A percentile compares a stretch with the other conserved stretches of the same genome.
These are phyloP conservation scores for Microtus obscurus DNA, from an alignment of 2,797 vertebrate genomes.

Conservation along the genomic window DNA sequence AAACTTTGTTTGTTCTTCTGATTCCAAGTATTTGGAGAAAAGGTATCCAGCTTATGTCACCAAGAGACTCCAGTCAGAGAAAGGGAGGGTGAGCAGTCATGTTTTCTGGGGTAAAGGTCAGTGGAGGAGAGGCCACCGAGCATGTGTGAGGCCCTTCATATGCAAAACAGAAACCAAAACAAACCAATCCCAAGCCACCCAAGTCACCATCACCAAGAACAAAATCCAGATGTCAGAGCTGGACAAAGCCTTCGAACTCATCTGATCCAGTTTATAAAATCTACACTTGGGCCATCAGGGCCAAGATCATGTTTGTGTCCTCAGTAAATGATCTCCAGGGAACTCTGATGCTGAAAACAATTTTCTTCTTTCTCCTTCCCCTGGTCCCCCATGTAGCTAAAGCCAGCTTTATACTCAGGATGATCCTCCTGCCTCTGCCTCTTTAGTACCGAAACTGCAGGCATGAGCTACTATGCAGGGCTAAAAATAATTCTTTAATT, in stretches of 20 bases:
- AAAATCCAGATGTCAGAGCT: neutral
- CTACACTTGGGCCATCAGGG: neutral
- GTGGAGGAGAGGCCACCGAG: neutral
- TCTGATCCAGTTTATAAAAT: neutral
- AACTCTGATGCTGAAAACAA: neutral
- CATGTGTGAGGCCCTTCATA: neutral
- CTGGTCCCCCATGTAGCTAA: neutral
- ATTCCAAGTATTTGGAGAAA: neutral
- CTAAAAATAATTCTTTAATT: slow-evolving; percentile 61
- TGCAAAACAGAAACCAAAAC: neutral
- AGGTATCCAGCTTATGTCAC: neutral
- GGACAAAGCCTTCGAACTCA: neutral
- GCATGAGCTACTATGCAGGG: neutral
- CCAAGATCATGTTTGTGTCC: neutral
- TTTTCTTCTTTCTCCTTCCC: neutral
- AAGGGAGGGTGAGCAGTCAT: neutral
- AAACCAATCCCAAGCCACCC: neutral
- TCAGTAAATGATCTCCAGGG: neutral
- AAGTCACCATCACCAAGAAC: neutral
- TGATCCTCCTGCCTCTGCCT: neutral
- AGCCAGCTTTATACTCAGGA: neutral
- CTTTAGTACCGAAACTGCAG: neutral
- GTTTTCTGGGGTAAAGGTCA: neutral
- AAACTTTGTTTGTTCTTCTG: neutral
- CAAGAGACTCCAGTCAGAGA: no score